These are phyloP conservation scores for Macrobrachium nipponense DNA, from an alignment of 1,140 invertebrate species.

Conservation along the genomic window DNA sequence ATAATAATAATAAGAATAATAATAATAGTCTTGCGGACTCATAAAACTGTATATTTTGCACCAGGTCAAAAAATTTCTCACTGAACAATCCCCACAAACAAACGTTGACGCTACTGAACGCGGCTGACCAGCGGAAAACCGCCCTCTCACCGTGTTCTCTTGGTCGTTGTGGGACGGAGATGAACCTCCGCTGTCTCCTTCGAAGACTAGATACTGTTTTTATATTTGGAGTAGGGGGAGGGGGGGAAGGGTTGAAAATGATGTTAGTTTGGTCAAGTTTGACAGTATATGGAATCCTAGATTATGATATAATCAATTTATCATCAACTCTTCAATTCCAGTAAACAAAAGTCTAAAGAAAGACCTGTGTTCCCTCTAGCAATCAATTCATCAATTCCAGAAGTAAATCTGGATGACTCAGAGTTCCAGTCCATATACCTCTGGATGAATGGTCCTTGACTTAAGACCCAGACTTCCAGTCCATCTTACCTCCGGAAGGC, in stretches of 20 bases:
- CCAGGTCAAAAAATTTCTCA: no score
- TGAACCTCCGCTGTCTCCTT: constrained; percentile 42
- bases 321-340: no score
- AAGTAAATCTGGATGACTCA: no score
- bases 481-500: neutral
- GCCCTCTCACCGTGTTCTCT: constrained; percentile 50
- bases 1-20: no score
- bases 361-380: no score
- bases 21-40: no score
- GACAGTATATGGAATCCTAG: no score
- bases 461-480: neutral
- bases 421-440: neutral
- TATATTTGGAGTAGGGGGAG: neutral
- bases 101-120: neutral
- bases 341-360: no score
- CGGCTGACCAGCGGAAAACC: neutral
- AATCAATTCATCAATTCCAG: neutral
- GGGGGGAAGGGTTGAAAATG: neutral
- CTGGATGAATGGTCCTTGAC: neutral
- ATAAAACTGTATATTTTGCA: no score
- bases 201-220: constrained; percentile 48
- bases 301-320: no score
- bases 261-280: neutral
- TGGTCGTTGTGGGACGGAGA: constrained; percentile 50
- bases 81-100: no score